Evolutionary conservation across 2,888 invertebrate genomes (phyloP), one percentile per base, ranked within the genome.

Genomic region (Drosophila histrio): DNA sequence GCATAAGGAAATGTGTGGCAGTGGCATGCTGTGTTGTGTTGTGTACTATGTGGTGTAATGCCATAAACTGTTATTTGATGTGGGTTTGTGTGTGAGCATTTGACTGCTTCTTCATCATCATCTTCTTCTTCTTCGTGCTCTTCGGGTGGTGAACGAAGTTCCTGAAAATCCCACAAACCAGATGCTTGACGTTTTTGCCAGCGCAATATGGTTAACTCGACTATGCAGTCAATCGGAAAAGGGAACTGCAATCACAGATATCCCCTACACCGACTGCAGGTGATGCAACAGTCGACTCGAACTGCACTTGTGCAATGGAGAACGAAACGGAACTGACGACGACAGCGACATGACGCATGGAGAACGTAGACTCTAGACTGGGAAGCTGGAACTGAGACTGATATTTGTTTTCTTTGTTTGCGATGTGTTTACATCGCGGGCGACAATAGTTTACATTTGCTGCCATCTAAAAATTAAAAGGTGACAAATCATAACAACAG

Each of bases 381-480:
- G 13, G 43, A 13, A 41, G 19, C 59, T 43, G 53, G 24, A 41
- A 59, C 52, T 68, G 73, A 50, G 34, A 61, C 58, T 68, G 68
- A 47, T 80, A 82, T 80, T 80, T 80, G 83, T 80, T 83, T 81
- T 75, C 77, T 71, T 78, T 72, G 68, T 60, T 70, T 49, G 77
- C 50, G 57, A 71, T 76, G 68, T 81, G 81, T 83, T 81, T 82
- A 82, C 85, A 79, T 74, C 70, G 52, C 70, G 69, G 77, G 77
- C 82, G 84, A 84, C 85, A 82, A 82, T 79, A 82, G 82, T 82
- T 82, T 82, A 82, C 85, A 77, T 82, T 82, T 77, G 79, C 82
- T 81, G 84, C 70, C 84, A 80, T 81, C 77, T 81, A 84, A 82
- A 83, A 85, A 86, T 77, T 80, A 82, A 80, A 85, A 83, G 82